Evolutionary conservation across 2,113 vertebrate genomes (phyloP).

Genomic region (Etia nguti): DNA sequence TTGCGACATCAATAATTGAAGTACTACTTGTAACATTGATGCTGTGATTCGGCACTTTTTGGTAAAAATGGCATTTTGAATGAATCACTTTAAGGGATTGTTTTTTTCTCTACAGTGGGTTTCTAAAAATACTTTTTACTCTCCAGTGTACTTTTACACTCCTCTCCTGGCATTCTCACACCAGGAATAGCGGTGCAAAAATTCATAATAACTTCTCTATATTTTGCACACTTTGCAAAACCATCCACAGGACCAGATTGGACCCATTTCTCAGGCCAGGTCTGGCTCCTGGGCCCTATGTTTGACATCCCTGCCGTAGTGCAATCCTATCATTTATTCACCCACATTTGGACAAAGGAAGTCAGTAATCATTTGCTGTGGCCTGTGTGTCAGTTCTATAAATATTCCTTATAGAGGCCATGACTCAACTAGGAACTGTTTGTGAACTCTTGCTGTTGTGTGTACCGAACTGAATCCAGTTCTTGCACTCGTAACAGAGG

Average conservation of each 20-base stretch:
- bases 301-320: background rate
- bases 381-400: conserved; percentile 54
- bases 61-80: background rate
- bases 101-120: accelerated
- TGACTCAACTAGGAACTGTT: conserved; percentile 28
- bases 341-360: conserved; percentile 15
- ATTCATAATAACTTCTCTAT: background rate
- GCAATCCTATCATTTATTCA: background rate
- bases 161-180: background rate
- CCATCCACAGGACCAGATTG: background rate
- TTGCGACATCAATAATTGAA: background rate
- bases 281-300: background rate
- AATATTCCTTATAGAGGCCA: conserved; percentile 42
- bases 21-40: too few species aligned
- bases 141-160: background rate
- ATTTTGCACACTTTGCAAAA: background rate
- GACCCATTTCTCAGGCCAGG: accelerated
- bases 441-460: conserved; percentile 24
- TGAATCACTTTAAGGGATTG: background rate
- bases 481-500: conserved; percentile 5
- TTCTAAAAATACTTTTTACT: background rate
- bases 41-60: background rate
- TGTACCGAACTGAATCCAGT: background rate
- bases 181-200: background rate
- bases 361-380: conserved; percentile 24